Conservation (phyloP, 2,113 vertebrate genomes). For the Ptilonorhynchus violaceus region DNA sequence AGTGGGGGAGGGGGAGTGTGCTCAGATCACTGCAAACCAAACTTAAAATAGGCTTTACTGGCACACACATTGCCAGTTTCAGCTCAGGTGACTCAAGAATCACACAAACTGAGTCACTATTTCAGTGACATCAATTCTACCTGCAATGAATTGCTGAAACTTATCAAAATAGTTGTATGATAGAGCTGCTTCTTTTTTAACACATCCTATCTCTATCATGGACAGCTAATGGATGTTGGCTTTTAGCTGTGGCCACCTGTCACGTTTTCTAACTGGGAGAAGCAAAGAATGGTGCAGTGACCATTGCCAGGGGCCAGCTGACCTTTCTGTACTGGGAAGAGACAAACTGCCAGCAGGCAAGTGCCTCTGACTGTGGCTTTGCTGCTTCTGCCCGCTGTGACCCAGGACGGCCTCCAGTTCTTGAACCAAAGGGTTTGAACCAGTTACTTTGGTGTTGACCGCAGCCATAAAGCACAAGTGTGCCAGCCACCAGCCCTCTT, state of each 20-base stretch:
- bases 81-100: slow-evolving; percentile 1
- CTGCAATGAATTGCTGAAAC: background rate
- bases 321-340: background rate
- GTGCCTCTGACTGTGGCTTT: background rate
- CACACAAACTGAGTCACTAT: background rate
- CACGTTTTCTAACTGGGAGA: background rate
- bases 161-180: background rate
- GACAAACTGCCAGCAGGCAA: background rate
- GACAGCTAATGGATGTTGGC: background rate
- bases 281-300: background rate
- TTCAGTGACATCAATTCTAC: background rate
- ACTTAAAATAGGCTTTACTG: slow-evolving; percentile 4
- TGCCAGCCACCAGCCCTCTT: background rate
- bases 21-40: background rate
- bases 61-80: background rate
- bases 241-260: background rate
- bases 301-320: background rate
- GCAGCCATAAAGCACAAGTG: background rate
- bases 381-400: background rate
- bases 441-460: background rate
- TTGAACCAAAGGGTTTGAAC: background rate
- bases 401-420: background rate
- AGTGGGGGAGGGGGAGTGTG: background rate
- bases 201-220: background rate
- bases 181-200: background rate